These are phyloP conservation scores for Cranoglanis bouderius DNA, from an alignment of 2,113 vertebrate genomes.

Conservation along the genomic window DNA sequence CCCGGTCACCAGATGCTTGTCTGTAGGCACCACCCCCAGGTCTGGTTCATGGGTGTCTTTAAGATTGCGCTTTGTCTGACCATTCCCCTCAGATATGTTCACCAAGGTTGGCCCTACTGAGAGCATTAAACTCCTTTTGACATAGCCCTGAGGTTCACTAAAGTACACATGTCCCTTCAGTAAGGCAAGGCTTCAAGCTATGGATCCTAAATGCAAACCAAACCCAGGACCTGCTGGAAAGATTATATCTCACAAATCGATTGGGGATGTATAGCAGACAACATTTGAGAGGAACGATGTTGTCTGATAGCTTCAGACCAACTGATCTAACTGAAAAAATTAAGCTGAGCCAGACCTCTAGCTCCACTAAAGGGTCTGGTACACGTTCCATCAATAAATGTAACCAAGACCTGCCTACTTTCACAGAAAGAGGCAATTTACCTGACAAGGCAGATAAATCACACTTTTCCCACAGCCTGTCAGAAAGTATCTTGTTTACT, in stretches of 20 bases:
- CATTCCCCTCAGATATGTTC: not conserved
- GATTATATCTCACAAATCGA: not conserved
- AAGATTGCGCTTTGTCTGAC: not conserved
- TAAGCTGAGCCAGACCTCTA: not conserved
- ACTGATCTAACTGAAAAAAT: not conserved
- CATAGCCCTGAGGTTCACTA: not conserved
- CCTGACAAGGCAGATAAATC: not conserved
- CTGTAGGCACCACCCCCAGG: not conserved
- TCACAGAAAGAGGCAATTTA: not conserved
- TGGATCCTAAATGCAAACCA: not conserved
- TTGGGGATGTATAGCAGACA: not conserved
- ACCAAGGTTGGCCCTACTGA: not conserved
- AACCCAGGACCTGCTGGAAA: not conserved
- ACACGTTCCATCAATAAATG: not conserved
- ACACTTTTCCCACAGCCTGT: not conserved
- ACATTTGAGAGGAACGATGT: not conserved
- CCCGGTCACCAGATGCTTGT: not conserved
- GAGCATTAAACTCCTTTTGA: not conserved
- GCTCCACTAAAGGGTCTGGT: not conserved
- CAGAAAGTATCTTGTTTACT: not conserved
- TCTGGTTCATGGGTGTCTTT: not conserved
- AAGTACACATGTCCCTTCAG: not conserved
- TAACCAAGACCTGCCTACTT: not conserved
- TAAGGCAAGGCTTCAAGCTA: not conserved
- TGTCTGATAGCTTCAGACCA: not conserved